Evolutionary conservation across 2,113 vertebrate species (phyloP).

Genomic region (Pedetes capensis): DNA sequence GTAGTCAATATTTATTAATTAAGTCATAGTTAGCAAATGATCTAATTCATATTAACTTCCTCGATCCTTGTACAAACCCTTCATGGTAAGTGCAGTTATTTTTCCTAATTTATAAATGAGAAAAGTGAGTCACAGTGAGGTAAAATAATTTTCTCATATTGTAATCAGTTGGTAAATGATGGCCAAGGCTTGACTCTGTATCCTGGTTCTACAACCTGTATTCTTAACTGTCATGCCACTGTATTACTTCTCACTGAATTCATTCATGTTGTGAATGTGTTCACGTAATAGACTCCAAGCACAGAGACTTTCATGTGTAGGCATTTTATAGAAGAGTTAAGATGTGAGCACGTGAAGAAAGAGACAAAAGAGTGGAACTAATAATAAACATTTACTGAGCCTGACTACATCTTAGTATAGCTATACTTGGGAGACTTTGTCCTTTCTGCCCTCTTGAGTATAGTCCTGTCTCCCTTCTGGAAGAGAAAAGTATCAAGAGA

Average conservation of each 20-base stretch:
- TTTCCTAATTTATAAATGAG: not conserved
- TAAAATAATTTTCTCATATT: not conserved
- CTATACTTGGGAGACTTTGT: not conserved
- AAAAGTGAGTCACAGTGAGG: not conserved
- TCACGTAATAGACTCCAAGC: not conserved
- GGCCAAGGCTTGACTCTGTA: not conserved
- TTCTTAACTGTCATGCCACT: not conserved
- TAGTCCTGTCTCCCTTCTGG: not conserved
- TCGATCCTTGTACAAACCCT: not conserved
- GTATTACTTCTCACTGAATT: not conserved
- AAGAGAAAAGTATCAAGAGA: not conserved
- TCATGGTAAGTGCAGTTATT: not conserved
- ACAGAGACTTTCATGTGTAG: not conserved
- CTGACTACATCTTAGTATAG: fast-evolving
- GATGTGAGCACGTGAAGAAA: not conserved
- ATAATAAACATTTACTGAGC: not conserved
- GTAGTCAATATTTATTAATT: not conserved
- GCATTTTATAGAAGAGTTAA: not conserved
- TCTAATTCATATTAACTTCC: not conserved
- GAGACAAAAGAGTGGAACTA: not conserved
- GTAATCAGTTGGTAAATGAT: not conserved
- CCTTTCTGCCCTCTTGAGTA: not conserved
- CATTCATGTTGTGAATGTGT: not conserved
- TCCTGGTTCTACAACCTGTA: not conserved
- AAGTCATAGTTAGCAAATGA: not conserved